Percentiles rank a stretch among this genome's conserved stretches.
These are phyloP conservation scores for Ispidina lecontei DNA, from an alignment of 2,797 vertebrate species.

Conservation along the genomic window DNA sequence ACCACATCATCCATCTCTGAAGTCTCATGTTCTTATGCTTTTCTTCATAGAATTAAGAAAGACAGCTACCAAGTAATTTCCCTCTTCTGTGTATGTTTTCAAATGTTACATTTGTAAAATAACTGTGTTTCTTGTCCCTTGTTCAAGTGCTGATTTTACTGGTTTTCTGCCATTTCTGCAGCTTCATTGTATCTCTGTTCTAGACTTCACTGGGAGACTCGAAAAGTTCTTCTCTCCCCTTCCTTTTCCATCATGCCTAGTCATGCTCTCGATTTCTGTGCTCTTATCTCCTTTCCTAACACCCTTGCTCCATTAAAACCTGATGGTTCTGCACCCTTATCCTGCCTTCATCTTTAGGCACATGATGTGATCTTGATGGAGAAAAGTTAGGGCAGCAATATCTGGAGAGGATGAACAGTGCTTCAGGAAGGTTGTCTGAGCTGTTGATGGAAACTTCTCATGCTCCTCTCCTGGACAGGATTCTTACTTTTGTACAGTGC, in stretches of 20 bases:
- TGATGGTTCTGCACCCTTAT: not conserved
- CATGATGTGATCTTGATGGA: not conserved
- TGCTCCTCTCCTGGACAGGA: not conserved
- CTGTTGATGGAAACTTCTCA: not conserved
- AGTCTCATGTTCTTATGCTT: not conserved
- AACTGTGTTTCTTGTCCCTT: not conserved
- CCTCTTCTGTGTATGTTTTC: not conserved
- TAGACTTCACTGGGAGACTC: not conserved
- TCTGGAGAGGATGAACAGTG: accelerated
- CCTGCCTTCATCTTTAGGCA: not conserved
- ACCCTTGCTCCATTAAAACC: not conserved
- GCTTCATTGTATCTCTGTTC: not conserved
- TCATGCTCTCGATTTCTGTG: not conserved
- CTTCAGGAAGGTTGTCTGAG: not conserved
- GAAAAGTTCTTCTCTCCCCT: not conserved
- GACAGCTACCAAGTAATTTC: not conserved
- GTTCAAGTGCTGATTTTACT: not conserved
- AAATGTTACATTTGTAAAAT: not conserved
- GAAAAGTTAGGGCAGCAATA: not conserved
- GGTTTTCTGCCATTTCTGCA: not conserved
- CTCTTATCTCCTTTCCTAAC: not conserved
- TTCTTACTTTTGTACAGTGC: not conserved
- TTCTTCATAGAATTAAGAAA: not conserved
- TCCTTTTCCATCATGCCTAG: not conserved
- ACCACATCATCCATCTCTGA: not conserved